These are phyloP conservation scores for Catharus ustulatus DNA, from an alignment of 2,797 vertebrate genomes.

Conservation along the genomic window DNA sequence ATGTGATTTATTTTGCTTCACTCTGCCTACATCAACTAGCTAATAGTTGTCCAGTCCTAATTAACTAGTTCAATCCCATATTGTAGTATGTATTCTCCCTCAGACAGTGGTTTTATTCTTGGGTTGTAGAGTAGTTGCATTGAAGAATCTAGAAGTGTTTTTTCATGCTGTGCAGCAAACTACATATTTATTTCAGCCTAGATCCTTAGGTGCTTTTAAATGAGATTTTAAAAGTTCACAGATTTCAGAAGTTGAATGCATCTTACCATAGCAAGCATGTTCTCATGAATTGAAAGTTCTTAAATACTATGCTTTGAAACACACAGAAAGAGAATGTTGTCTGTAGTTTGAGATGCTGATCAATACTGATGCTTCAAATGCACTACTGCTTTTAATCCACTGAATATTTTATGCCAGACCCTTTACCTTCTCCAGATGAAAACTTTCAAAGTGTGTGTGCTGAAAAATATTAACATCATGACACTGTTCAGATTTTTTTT, in stretches of 20 bases:
- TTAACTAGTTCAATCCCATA: not conserved
- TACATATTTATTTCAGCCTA: not conserved
- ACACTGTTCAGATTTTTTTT: not conserved
- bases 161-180: not conserved
- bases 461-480: not conserved
- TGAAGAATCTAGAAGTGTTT: not conserved
- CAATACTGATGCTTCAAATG: not conserved
- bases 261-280: not conserved
- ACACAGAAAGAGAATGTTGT: not conserved
- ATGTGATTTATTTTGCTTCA: not conserved
- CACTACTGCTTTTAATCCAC: not conserved
- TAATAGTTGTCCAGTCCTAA: not conserved
- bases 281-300: not conserved
- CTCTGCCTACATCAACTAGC: not conserved
- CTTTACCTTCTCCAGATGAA: not conserved
- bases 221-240: not conserved
- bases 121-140: not conserved
- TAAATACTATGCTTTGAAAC: not conserved
- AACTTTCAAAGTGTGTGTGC: not conserved
- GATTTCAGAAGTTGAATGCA: not conserved
- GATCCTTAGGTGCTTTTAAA: not conserved
- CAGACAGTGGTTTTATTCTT: not conserved
- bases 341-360: not conserved
- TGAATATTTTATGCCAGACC: not conserved
- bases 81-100: not conserved